Conservation (phyloP, 2,888 invertebrate genomes). For the Alentia gelatinosa region DNA sequence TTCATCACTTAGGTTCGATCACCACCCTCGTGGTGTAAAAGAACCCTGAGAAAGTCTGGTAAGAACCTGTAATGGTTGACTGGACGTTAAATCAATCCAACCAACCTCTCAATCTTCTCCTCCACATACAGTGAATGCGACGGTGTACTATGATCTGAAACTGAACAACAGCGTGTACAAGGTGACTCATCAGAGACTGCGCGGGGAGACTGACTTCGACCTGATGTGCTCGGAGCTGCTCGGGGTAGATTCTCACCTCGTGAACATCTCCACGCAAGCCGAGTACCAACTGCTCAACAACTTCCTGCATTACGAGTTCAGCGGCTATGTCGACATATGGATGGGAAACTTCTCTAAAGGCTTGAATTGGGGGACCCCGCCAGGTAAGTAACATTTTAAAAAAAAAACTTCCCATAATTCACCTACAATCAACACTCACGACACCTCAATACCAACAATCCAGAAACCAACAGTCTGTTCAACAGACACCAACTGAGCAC, state of each 20-base stretch:
- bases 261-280: background rate
- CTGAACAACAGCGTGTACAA: background rate
- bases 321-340: background rate
- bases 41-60: too few relatives aligned
- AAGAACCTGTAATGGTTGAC: too few relatives aligned
- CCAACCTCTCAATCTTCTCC: background rate
- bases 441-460: too few relatives aligned
- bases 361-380: background rate
- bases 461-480: too few relatives aligned
- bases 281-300: background rate
- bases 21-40: too few relatives aligned
- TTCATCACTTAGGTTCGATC: too few relatives aligned
- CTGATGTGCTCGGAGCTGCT: background rate
- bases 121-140: background rate
- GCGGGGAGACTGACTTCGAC: background rate
- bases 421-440: too few relatives aligned
- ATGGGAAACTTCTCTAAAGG: background rate
- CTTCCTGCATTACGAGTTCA: background rate
- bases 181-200: background rate
- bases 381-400: too few relatives aligned
- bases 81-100: too few relatives aligned
- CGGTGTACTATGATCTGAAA: background rate
- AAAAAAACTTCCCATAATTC: too few relatives aligned
- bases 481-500: too few relatives aligned
- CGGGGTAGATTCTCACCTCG: background rate